Percentiles rank a stretch among this genome's conserved stretches.
phyloP scores from a whole-genome alignment of 53 echinoderm and acorn worm species.

The Stichopus horrens region DNA sequence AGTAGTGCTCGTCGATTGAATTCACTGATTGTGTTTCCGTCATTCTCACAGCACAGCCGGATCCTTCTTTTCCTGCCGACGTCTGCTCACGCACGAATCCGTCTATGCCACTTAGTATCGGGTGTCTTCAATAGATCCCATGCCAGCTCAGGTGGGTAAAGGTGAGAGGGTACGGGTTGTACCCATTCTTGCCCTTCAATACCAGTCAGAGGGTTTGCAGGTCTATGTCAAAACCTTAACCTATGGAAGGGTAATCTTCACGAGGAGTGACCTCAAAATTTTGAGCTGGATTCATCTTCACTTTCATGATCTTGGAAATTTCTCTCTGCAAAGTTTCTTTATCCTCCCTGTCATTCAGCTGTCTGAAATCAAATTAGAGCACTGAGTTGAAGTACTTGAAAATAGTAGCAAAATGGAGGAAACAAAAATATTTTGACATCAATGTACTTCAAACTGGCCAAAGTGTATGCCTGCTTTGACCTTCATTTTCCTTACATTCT shows the following conservation, averaged over 20 bases:
- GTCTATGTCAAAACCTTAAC: constrained; percentile 35
- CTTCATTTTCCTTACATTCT: too few species aligned
- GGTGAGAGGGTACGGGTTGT: constrained; percentile 51
- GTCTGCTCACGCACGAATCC: constrained; percentile 32
- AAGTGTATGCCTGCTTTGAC: too few species aligned
- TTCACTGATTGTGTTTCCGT: constrained; percentile 54
- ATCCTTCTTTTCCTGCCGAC: constrained; percentile 39
- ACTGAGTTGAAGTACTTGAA: too few species aligned
- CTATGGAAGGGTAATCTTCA: constrained; percentile 1
- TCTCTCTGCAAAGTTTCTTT: neutral
- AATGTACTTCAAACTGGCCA: too few species aligned
- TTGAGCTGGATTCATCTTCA: neutral
- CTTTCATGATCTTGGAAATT: neutral
- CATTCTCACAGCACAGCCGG: constrained; percentile 49
- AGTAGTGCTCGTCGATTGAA: constrained; percentile 52
- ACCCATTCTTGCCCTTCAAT: constrained; percentile 50
- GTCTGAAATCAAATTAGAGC: too few species aligned
- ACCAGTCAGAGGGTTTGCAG: constrained; percentile 36
- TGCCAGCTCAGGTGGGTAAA: constrained; percentile 51
- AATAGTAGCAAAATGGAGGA: too few species aligned
- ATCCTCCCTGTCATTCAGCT: neutral
- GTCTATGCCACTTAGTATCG: constrained; percentile 46
- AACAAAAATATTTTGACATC: too few species aligned
- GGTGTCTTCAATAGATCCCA: constrained; percentile 53
- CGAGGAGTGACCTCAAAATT: neutral